A percentile compares a stretch with the other conserved stretches of the same genome.
These are phyloP conservation scores for Chalcis sispes DNA, from an alignment of 2,888 invertebrate genomes.

Conservation along the genomic window DNA sequence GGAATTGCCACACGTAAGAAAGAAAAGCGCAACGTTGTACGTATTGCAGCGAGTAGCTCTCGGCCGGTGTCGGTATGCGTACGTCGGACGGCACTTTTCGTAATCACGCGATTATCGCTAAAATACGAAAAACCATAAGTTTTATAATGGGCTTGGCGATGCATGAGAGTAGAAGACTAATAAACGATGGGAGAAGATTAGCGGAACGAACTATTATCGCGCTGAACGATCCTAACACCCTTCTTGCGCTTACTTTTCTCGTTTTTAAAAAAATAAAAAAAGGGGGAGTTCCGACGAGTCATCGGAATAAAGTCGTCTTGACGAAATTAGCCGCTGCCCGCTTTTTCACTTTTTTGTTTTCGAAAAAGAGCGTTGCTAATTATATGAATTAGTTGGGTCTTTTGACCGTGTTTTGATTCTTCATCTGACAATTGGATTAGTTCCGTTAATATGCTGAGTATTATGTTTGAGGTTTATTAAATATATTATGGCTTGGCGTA, in stretches of 20 bases:
- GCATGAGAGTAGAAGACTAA: slow-evolving; percentile 14
- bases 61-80: not conserved
- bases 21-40: not conserved
- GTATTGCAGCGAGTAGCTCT: not conserved
- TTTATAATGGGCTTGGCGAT: slow-evolving; percentile 7
- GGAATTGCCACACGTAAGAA: slow-evolving; percentile 5
- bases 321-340: slow-evolving; percentile 25
- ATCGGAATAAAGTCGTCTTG: slow-evolving; percentile 44
- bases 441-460: too few species aligned
- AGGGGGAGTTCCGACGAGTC: slow-evolving; percentile 15
- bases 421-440: too few species aligned
- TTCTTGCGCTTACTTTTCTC: slow-evolving; percentile 4
- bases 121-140: not conserved
- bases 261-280: not conserved
- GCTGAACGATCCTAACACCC: too few species aligned
- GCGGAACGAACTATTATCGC: too few species aligned
- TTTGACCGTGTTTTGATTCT: not conserved
- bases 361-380: slow-evolving; percentile 41
- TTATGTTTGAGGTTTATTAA: too few species aligned
- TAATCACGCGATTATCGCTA: slow-evolving; percentile 21
- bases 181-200: not conserved
- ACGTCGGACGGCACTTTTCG: slow-evolving; percentile 29
- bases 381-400: not conserved
- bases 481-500: too few species aligned
- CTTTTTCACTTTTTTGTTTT: too few species aligned